Evolutionary conservation across 2,888 invertebrate species (phyloP), one percentile per base, ranked within the genome.

Genomic region (Linnaemya tessellans): DNA sequence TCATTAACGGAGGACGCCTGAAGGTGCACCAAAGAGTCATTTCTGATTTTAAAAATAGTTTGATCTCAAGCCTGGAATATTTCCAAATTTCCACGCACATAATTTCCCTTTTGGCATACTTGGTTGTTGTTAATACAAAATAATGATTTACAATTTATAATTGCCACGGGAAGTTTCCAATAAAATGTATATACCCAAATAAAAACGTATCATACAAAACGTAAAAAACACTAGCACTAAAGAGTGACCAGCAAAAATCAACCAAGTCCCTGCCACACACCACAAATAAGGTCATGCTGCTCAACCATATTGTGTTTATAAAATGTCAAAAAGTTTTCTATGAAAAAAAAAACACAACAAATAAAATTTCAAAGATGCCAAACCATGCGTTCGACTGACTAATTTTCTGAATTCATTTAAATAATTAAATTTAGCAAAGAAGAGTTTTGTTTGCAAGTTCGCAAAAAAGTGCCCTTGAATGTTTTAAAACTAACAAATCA

Each of bases 401-500:
- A 41, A 41, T 62, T 22, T 51, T 64, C 60, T 35, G 62, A 79
- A 71, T 79, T 71, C 79, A 79, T 79, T 79, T 54, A 43, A 71
- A 54, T 64, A 79, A 79, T 79, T 79, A 79, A 43, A 71, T 71
- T 71, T 62, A 25, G 58, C 38, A 58, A 58, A 38, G 35, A n/a
- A 11, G 15, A 20, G 35, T 18, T 54, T 3, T n/a, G 54, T n/a
- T 8, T n/a, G 18, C 25, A 35, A 30, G 30, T 30, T 30, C 30
- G n/a, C n/a, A 38, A 22, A 51, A 64, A 25, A 54, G 54, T 62
- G 51, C 10, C 79, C 70, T 79, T 79, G 79, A n/a, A 70, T 70
- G 18, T 2, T 78, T 60, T 58, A 15, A 22, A 70, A 62, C 41
- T 9, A 43, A 54, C 18, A 79, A 79, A 71, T 64, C 54, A 62